Percentiles rank a stretch among this genome's conserved stretches.
These are phyloP conservation scores for Panagrolaimus sp. DNA, from an alignment of 1,140 invertebrate genomes.

Conservation along the genomic window DNA sequence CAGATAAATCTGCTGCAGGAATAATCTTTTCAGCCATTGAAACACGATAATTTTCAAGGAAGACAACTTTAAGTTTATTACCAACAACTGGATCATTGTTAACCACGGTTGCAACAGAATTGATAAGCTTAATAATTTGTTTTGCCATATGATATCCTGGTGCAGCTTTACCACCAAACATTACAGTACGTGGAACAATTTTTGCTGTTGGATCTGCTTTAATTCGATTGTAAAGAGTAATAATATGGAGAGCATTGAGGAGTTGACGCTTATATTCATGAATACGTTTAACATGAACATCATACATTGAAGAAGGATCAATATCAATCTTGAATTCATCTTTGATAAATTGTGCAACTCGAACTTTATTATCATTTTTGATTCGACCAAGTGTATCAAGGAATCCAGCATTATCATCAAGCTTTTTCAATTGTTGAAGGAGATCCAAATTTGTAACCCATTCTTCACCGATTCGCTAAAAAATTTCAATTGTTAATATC, in stretches of 20 bases:
- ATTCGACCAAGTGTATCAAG: constrained; percentile 81
- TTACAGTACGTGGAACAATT: constrained; percentile 84
- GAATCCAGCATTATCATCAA: constrained; percentile 78
- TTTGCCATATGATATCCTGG: constrained; percentile 97
- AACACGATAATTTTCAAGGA: constrained; percentile 93
- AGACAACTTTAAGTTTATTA: constrained; percentile 86
- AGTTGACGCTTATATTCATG: constrained; percentile 98
- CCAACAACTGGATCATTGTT: constrained; percentile 97
- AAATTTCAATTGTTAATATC: constrained; percentile 9
- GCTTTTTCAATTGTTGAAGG: constrained; percentile 74
- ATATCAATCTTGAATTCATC: constrained; percentile 81
- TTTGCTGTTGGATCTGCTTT: constrained; percentile 77
- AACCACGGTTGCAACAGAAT: constrained; percentile 78
- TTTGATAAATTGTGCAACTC: constrained; percentile 76
- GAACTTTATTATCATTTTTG: constrained; percentile 88
- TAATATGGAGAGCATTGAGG: constrained; percentile 89
- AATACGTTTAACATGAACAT: constrained; percentile 93
- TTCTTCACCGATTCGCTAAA: constrained; percentile 84
- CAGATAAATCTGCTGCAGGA: constrained; percentile 91
- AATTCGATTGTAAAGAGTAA: constrained; percentile 93
- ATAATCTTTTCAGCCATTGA: constrained; percentile 96
- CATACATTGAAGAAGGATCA: constrained; percentile 82
- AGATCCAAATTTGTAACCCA: constrained; percentile 84
- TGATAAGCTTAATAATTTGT: constrained; percentile 95
- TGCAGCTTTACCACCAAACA: constrained; percentile 95